Percentiles rank a stretch among this genome's conserved stretches.
Evolutionary conservation across 2,888 invertebrate genomes (phyloP).

Genomic region (Colletes collaris): DNA sequence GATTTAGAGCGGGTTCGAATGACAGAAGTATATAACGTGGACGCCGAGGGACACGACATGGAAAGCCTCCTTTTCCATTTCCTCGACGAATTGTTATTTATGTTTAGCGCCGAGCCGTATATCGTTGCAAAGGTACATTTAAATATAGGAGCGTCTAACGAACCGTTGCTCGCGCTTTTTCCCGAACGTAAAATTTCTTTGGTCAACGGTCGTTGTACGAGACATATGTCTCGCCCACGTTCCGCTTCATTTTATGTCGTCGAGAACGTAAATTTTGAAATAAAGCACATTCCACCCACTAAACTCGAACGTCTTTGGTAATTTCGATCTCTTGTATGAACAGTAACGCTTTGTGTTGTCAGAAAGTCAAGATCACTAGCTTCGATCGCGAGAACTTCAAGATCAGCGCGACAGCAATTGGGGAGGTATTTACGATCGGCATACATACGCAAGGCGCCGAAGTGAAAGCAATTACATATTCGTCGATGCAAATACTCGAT

Average conservation of each 20-base stretch:
- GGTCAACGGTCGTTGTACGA: no score
- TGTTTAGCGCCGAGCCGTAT: conserved; percentile 96
- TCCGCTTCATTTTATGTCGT: not conserved
- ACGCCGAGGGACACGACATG: conserved; percentile 95
- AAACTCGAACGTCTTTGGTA: not conserved
- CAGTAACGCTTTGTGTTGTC: conserved; percentile 83
- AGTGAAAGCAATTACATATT: conserved; percentile 99
- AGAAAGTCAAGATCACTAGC: conserved; percentile 93
- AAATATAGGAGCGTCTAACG: not conserved
- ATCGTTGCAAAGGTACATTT: conserved; percentile 87
- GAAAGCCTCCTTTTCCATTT: conserved; percentile 95
- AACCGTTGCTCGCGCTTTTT: not conserved
- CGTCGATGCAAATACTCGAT: conserved; percentile 97
- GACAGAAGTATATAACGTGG: conserved; percentile 90
- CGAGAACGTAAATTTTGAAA: not conserved
- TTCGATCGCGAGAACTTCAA: conserved; percentile 93
- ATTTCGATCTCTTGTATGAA: conserved; percentile 11
- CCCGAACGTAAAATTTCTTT: not conserved
- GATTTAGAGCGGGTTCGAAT: conserved; percentile 93
- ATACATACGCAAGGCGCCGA: conserved; percentile 99
- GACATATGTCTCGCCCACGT: conserved; percentile 45
- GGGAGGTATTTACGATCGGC: conserved; percentile 96
- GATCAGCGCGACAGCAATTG: conserved; percentile 90
- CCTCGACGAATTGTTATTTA: conserved; percentile 95
- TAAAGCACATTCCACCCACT: not conserved